Percentiles rank a stretch among this genome's conserved stretches.
These are phyloP conservation scores for Chionoecetes opilio DNA, from an alignment of 1,140 invertebrate species.

Conservation along the genomic window DNA sequence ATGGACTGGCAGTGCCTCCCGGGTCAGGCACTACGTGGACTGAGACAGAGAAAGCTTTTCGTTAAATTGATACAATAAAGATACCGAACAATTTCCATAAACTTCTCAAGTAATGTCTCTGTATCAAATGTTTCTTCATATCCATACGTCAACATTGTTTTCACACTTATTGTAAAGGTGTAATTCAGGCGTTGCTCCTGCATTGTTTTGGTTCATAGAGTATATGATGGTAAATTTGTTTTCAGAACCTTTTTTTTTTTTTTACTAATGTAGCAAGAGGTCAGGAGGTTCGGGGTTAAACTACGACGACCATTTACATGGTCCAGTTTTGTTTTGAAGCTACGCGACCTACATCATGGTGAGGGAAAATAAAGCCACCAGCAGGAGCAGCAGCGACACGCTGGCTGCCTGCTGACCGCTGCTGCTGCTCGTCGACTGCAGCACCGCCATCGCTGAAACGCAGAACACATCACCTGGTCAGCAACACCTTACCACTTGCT, in stretches of 20 bases:
- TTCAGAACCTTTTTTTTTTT: neutral
- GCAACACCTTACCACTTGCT: neutral
- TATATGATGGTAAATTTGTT: neutral
- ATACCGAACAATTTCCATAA: neutral
- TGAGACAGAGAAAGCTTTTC: slow-evolving; percentile 8
- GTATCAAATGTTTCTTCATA: slow-evolving; percentile 9
- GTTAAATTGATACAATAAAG: slow-evolving; percentile 4
- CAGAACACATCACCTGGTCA: neutral
- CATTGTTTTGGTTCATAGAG: neutral
- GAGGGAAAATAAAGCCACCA: neutral
- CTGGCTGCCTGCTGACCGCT: neutral
- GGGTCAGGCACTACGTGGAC: slow-evolving; percentile 14
- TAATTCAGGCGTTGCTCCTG: neutral
- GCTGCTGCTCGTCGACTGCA: slow-evolving; percentile 21
- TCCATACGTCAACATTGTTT: neutral
- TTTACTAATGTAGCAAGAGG: neutral
- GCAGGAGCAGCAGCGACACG: neutral
- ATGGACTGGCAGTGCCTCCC: slow-evolving; percentile 23
- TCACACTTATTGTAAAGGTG: neutral
- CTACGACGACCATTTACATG: neutral
- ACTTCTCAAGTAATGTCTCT: neutral
- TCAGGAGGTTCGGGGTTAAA: slow-evolving; percentile 2
- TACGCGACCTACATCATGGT: neutral
- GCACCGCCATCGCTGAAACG: slow-evolving; percentile 49
- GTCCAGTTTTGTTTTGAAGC: neutral